Conservation (phyloP, 2,888 invertebrate genomes). For the Dorcus parallelipipedus region DNA sequence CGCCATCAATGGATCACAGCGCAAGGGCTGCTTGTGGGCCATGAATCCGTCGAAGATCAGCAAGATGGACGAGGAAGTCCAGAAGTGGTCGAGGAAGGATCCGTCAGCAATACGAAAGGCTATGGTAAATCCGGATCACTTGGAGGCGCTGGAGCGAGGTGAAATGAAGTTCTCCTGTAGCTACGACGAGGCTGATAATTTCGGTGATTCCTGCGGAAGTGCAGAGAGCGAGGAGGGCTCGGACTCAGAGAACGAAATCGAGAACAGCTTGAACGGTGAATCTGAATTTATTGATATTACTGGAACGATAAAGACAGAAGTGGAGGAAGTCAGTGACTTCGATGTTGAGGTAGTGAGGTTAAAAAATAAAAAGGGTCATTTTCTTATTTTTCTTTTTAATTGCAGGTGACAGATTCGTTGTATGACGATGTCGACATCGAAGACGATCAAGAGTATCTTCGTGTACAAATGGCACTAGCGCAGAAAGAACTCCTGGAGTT, state of each 20-base stretch:
- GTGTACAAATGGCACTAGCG: slow-evolving; percentile 47
- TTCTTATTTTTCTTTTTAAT: slow-evolving; percentile 10
- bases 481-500: slow-evolving; percentile 47
- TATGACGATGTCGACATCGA: slow-evolving; percentile 75
- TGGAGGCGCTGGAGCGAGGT: slow-evolving; percentile 79
- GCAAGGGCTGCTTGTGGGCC: slow-evolving; percentile 92
- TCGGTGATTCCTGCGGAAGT: slow-evolving; percentile 58
- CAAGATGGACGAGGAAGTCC: slow-evolving; percentile 98
- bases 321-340: slow-evolving; percentile 46
- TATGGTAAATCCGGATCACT: slow-evolving; percentile 88
- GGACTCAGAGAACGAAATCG: slow-evolving; percentile 50
- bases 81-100: slow-evolving; percentile 96
- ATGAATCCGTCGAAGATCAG: slow-evolving; percentile 92
- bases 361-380: not conserved
- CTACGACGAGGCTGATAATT: slow-evolving; percentile 45
- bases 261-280: slow-evolving; percentile 34
- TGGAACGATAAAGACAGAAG: slow-evolving; percentile 50
- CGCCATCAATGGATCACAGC: slow-evolving; percentile 78
- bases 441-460: slow-evolving; percentile 53
- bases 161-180: slow-evolving; percentile 78
- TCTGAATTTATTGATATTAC: slow-evolving; percentile 55
- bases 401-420: slow-evolving; percentile 64
- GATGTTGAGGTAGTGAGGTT: slow-evolving; percentile 56
- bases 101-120: slow-evolving; percentile 87
- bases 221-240: slow-evolving; percentile 68